Evolutionary conservation across 2,797 vertebrate species (phyloP).

Genomic region (Rhinella marina): DNA sequence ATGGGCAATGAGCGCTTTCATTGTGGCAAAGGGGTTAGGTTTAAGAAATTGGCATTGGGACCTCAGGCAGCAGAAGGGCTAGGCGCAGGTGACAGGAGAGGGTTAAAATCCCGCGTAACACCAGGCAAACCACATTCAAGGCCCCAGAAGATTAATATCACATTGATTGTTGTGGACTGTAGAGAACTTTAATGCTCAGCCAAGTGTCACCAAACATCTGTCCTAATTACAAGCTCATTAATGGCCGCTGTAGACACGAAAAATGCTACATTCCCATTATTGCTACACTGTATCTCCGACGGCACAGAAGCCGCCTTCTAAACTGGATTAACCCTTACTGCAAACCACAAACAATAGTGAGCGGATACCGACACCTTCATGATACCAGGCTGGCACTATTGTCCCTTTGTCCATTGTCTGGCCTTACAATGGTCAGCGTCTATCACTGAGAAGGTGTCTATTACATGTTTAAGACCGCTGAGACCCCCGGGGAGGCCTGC

Average conservation of each 20-base stretch:
- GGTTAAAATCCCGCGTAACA: neutral
- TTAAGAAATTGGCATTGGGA: too few relatives aligned
- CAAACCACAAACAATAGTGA: neutral
- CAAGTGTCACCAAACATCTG: neutral
- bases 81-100: neutral
- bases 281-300: neutral
- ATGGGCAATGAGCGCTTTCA: too few relatives aligned
- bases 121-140: neutral
- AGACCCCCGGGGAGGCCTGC: neutral
- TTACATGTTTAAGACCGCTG: conserved; percentile 20
- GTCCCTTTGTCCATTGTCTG: conserved; percentile 44
- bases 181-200: neutral
- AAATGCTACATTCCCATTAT: neutral
- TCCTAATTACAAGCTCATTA: neutral
- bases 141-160: neutral
- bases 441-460: conserved; percentile 11
- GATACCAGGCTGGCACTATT: conserved; percentile 26
- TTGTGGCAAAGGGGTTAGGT: too few relatives aligned
- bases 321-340: conserved; percentile 27
- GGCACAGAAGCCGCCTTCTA: neutral
- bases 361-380: conserved; percentile 1
- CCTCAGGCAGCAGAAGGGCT: too few relatives aligned
- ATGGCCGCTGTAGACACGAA: neutral
- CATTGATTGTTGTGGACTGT: neutral
- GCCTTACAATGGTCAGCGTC: neutral